Conservation (phyloP, 1,140 invertebrate species). For the Laupala kohalensis region DNA sequence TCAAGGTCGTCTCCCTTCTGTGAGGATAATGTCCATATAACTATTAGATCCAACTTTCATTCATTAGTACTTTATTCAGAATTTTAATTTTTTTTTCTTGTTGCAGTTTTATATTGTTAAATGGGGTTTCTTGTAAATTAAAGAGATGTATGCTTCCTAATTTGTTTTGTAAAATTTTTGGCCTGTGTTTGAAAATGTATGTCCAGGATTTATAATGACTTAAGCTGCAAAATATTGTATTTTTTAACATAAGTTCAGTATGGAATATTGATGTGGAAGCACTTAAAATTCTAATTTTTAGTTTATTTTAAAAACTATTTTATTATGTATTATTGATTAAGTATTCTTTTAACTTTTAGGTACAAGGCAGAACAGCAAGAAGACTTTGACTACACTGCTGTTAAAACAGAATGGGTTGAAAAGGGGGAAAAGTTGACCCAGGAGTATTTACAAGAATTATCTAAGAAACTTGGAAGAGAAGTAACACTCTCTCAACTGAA, state of each 20-base stretch:
- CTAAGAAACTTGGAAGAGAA: conserved; percentile 10
- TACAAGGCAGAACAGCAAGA: conserved; percentile 4
- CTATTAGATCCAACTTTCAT: no score
- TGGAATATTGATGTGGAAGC: not conserved
- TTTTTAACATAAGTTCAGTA: not conserved
- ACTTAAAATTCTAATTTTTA: not conserved
- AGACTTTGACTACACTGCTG: not conserved
- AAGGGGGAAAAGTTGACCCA: conserved; percentile 10
- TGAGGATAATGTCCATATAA: no score
- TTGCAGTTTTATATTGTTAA: no score
- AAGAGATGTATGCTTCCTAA: no score
- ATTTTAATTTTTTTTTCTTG: no score
- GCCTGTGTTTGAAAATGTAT: no score
- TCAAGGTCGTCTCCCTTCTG: no score
- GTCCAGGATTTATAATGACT: no score
- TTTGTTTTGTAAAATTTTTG: no score
- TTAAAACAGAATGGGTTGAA: conserved; percentile 9
- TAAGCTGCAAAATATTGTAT: no score
- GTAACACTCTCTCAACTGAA: conserved; percentile 11
- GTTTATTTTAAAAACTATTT: not conserved
- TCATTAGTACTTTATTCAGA: no score
- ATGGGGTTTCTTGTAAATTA: no score
- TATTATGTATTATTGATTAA: not conserved
- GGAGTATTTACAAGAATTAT: conserved; percentile 10
- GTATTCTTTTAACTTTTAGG: not conserved